Percentiles rank a stretch among this genome's conserved stretches.
Conservation (phyloP, 2,797 vertebrate genomes). For the Potorous gilbertii region DNA sequence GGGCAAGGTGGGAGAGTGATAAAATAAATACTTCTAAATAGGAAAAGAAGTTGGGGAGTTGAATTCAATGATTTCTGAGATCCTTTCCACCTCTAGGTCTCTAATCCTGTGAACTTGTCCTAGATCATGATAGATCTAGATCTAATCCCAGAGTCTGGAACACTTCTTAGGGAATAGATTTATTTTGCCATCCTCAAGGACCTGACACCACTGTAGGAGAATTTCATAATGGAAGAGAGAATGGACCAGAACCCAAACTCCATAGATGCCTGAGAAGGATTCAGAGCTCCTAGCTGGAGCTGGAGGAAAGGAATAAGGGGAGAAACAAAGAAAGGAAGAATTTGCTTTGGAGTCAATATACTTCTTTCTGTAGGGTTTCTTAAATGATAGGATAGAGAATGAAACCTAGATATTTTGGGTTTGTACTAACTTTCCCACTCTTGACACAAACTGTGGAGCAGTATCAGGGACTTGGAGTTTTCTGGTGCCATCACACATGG, state of each 20-base stretch:
- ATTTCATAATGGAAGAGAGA: not conserved
- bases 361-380: not conserved
- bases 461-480: too few relatives aligned
- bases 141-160: conserved; percentile 2
- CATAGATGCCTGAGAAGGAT: conserved; percentile 16
- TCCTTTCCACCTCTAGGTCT: not conserved
- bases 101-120: not conserved
- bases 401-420: not conserved
- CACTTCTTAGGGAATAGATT: conserved; percentile 28
- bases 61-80: not conserved
- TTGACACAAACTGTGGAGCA: not conserved
- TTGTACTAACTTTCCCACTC: not conserved
- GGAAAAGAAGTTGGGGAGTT: not conserved
- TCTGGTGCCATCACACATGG: not conserved
- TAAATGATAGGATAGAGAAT: not conserved
- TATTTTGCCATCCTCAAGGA: conserved; percentile 19
- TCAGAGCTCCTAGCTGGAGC: not conserved
- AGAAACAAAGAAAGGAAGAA: not conserved
- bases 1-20: not conserved
- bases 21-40: not conserved
- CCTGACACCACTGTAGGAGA: not conserved
- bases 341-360: not conserved
- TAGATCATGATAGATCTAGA: not conserved
- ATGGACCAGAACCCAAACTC: not conserved
- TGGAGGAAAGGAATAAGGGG: not conserved